Evolutionary conservation across 2,797 vertebrate genomes (phyloP).

Genomic region (Brotogeris chrysoptera): DNA sequence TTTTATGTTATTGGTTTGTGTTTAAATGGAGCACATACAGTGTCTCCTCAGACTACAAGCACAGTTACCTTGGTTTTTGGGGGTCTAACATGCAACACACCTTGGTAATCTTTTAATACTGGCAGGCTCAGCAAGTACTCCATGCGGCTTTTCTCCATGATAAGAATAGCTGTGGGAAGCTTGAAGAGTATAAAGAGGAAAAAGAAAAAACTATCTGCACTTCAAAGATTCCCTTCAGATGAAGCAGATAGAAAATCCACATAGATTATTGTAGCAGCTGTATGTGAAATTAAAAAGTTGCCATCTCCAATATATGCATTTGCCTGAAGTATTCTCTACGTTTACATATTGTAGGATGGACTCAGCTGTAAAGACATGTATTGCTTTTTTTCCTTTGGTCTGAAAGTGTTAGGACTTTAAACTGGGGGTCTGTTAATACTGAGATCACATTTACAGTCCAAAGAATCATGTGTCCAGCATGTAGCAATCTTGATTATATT

Average conservation of each 20-base stretch:
- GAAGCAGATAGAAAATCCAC: constrained; percentile 51
- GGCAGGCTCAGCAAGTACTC: constrained; percentile 30
- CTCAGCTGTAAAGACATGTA: not conserved
- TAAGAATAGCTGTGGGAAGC: constrained; percentile 50
- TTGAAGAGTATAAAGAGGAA: not conserved
- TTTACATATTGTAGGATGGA: constrained; percentile 14
- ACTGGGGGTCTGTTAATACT: not conserved
- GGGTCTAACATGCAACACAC: not conserved
- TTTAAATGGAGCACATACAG: not conserved
- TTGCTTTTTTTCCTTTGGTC: not conserved
- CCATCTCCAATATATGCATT: constrained; percentile 22
- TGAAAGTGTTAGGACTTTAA: constrained; percentile 11
- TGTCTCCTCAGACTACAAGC: not conserved
- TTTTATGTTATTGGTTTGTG: not conserved
- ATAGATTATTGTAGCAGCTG: constrained; percentile 33
- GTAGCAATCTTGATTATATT: constrained; percentile 64
- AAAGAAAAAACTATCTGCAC: constrained; percentile 40
- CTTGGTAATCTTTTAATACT: constrained; percentile 21
- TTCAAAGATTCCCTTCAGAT: constrained; percentile 61
- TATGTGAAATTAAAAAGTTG: constrained; percentile 52
- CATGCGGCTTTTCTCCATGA: not conserved
- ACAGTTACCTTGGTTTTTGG: not conserved
- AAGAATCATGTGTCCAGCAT: constrained; percentile 45
- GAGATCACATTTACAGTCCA: constrained; percentile 24
- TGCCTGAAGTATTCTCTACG: constrained; percentile 22